phyloP scores from a whole-genome alignment of 1,140 invertebrate species.

The Drosophila burlai region DNA sequence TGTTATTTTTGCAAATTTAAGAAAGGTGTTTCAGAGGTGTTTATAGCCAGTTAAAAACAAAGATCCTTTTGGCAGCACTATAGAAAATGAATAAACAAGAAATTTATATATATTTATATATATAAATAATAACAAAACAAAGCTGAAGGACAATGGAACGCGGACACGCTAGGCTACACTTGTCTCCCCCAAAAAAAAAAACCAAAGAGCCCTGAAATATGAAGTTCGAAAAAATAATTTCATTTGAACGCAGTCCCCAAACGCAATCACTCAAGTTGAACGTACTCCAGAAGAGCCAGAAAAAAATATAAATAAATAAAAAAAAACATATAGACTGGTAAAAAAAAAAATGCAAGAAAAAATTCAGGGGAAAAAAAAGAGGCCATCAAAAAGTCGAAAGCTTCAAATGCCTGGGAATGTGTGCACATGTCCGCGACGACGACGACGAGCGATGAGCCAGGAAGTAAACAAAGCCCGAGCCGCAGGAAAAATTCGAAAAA shows the following conservation, averaged over 20 bases:
- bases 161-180: slow-evolving; percentile 76
- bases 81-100: background rate
- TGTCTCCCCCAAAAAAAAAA: slow-evolving; percentile 20
- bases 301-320: slow-evolving; percentile 14
- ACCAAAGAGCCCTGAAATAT: slow-evolving; percentile 63
- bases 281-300: slow-evolving; percentile 63
- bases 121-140: background rate
- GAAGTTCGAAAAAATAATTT: slow-evolving; percentile 82
- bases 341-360: slow-evolving; percentile 20
- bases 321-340: slow-evolving; percentile 12
- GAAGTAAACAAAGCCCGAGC: slow-evolving; percentile 72
- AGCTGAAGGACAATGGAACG: slow-evolving; percentile 48
- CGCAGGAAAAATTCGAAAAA: slow-evolving; percentile 21
- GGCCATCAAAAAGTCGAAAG: slow-evolving; percentile 42
- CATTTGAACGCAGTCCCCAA: slow-evolving; percentile 71
- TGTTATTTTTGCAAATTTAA: too few relatives aligned
- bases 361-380: slow-evolving; percentile 5
- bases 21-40: too few relatives aligned
- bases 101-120: background rate
- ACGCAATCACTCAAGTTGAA: slow-evolving; percentile 79
- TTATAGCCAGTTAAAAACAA: too few relatives aligned
- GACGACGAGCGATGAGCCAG: slow-evolving; percentile 64
- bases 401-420: slow-evolving; percentile 71
- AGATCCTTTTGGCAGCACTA: background rate
- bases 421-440: slow-evolving; percentile 58